Evolutionary conservation across 2,888 invertebrate species (phyloP).

Genomic region (Acronicta psi): DNA sequence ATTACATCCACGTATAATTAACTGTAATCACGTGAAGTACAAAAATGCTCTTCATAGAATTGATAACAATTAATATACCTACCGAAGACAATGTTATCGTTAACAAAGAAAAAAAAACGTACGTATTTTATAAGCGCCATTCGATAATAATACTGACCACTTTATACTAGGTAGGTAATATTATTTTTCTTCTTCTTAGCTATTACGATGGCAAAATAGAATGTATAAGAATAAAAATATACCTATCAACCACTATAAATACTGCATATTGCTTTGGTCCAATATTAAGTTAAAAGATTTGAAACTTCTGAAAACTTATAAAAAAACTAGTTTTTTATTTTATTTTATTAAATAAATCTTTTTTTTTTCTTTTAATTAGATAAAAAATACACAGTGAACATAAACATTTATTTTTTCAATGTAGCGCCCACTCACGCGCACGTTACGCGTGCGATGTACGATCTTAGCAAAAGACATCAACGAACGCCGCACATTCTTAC

Average conservation of each 20-base stretch:
- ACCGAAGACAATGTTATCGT: neutral
- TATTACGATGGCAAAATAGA: too few relatives aligned
- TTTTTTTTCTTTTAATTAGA: neutral
- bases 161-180: too few relatives aligned
- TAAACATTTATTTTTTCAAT: neutral
- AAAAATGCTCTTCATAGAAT: constrained; percentile 23
- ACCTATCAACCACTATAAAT: too few relatives aligned
- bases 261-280: too few relatives aligned
- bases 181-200: too few relatives aligned
- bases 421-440: constrained; percentile 31
- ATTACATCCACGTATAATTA: constrained; percentile 54
- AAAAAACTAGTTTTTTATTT: too few relatives aligned
- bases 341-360: neutral
- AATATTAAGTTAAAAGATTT: too few relatives aligned
- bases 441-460: constrained; percentile 16
- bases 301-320: too few relatives aligned
- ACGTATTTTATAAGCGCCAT: neutral
- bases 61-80: constrained; percentile 5
- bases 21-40: constrained; percentile 42
- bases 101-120: neutral
- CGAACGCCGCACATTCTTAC: constrained; percentile 47
- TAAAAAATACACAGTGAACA: constrained; percentile 1
- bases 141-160: too few relatives aligned
- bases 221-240: too few relatives aligned
- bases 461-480: constrained; percentile 69